Conservation (phyloP, 2,888 invertebrate species). For the Polylopha cassiicola region DNA sequence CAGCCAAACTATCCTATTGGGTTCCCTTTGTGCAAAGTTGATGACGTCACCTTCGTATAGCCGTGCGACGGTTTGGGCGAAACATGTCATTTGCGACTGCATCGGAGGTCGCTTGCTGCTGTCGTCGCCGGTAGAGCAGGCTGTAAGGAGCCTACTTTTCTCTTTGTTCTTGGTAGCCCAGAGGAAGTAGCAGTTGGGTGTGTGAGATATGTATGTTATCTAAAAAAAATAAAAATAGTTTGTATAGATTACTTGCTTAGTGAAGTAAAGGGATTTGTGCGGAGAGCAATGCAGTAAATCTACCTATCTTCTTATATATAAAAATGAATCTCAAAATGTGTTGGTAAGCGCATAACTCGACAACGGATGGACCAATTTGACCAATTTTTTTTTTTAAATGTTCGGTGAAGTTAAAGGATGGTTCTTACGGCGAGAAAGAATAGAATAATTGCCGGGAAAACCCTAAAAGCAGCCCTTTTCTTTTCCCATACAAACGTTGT, state of each 20-base stretch:
- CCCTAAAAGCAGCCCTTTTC: too few species aligned
- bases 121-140: constrained; percentile 60
- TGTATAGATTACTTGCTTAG: neutral
- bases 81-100: constrained; percentile 61
- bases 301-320: too few species aligned
- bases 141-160: constrained; percentile 42
- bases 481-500: too few species aligned
- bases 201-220: constrained; percentile 60
- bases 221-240: constrained; percentile 32
- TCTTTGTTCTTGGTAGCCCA: constrained; percentile 44
- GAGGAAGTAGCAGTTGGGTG: constrained; percentile 60
- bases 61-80: constrained; percentile 54
- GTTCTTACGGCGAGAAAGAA: too few species aligned
- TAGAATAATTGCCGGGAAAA: too few species aligned
- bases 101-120: constrained; percentile 40
- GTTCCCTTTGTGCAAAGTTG: constrained; percentile 59
- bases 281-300: constrained; percentile 1
- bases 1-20: constrained; percentile 57
- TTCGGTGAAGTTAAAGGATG: too few species aligned
- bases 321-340: too few species aligned
- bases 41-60: constrained; percentile 52
- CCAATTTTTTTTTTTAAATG: too few species aligned
- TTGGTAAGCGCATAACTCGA: too few species aligned
- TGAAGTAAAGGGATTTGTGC: neutral
- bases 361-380: too few species aligned